These are phyloP conservation scores for Lacerta agilis DNA, from an alignment of 2,797 vertebrate species.

Conservation along the genomic window DNA sequence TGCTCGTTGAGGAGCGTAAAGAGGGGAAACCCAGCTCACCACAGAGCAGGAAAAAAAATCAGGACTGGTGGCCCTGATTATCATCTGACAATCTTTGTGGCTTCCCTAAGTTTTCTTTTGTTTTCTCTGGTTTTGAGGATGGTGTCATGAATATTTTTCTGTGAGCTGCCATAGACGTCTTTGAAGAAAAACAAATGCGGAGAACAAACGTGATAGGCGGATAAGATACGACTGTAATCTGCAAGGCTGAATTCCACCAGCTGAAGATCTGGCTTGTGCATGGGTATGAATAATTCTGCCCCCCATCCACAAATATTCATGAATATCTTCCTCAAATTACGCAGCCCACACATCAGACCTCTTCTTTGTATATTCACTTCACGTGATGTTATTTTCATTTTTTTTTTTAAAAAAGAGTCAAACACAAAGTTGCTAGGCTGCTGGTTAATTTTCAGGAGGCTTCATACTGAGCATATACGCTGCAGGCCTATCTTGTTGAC, in stretches of 20 bases:
- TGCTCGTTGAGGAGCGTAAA: background rate
- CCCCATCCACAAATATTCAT: background rate
- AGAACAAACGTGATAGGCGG: background rate
- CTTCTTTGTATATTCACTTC: slow-evolving; percentile 34
- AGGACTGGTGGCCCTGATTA: background rate
- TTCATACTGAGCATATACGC: slow-evolving; percentile 40
- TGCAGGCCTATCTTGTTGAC: slow-evolving; percentile 57
- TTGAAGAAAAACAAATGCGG: background rate
- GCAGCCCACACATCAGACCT: slow-evolving; percentile 24
- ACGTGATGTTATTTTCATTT: slow-evolving; percentile 32
- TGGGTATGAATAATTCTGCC: background rate
- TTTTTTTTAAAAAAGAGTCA: slow-evolving; percentile 16
- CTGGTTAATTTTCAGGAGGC: slow-evolving; percentile 34
- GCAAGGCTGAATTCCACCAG: background rate
- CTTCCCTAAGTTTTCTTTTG: background rate
- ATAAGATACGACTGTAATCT: background rate
- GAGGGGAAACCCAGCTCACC: background rate
- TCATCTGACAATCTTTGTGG: background rate
- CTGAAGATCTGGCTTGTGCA: background rate
- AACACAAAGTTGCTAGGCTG: slow-evolving; percentile 28
- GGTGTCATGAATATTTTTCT: background rate
- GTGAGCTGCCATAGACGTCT: background rate
- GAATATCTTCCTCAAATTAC: background rate
- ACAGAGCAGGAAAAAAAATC: background rate
- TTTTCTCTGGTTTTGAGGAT: background rate